A percentile compares a stretch with the other conserved stretches of the same genome.
phyloP scores from a whole-genome alignment of 2,113 vertebrate genomes.

The Tapirus terrestris region DNA sequence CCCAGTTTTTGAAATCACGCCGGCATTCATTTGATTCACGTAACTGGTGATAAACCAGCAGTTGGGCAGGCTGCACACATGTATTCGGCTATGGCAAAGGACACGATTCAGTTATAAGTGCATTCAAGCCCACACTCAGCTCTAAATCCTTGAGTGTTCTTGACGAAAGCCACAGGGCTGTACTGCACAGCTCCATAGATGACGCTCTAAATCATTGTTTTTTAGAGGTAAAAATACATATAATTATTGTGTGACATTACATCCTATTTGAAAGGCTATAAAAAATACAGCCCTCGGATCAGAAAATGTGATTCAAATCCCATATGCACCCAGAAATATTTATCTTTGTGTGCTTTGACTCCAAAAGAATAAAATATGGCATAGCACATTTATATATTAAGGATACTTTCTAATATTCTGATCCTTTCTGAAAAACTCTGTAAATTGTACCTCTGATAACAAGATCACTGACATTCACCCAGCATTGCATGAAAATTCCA shows the following conservation, averaged over 20 bases:
- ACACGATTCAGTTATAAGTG: slow-evolving; percentile 22
- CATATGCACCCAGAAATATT: neutral
- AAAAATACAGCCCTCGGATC: neutral
- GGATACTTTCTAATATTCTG: neutral
- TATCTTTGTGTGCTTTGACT: neutral
- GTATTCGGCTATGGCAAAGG: slow-evolving; percentile 37
- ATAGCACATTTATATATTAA: neutral
- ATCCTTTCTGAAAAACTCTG: neutral
- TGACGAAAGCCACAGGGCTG: neutral
- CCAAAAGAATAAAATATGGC: neutral
- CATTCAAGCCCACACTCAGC: neutral
- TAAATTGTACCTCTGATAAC: neutral
- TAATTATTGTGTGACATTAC: neutral
- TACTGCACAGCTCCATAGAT: slow-evolving; percentile 32
- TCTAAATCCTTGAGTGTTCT: neutral
- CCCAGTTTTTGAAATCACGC: neutral
- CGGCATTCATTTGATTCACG: neutral
- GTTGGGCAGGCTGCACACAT: neutral
- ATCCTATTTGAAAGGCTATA: neutral
- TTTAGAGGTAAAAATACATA: neutral
- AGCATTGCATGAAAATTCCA: neutral
- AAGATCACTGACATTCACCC: neutral
- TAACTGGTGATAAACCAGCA: neutral
- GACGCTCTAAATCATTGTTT: neutral
- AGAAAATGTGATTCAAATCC: neutral